Evolutionary conservation across 2,888 invertebrate genomes (phyloP).

Genomic region (Oxyscelio sp.): DNA sequence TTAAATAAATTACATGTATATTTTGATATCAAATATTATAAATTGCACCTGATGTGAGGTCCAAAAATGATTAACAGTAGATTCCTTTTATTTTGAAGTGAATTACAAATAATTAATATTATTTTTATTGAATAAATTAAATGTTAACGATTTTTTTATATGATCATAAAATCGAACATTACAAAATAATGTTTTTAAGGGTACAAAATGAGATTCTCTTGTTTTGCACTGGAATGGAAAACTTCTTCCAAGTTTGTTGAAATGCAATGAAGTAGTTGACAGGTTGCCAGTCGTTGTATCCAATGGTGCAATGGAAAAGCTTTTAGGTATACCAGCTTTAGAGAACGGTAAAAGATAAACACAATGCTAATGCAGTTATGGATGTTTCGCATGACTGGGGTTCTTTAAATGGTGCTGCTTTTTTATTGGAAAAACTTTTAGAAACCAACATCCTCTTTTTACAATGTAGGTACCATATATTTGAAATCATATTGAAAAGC

Average conservation of each 20-base stretch:
- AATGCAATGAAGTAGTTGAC: constrained; percentile 23
- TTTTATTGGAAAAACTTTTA: constrained; percentile 74
- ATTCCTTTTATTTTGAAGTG: too few relatives aligned
- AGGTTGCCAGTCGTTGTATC: constrained; percentile 31
- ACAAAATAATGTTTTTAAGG: neutral
- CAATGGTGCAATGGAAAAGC: constrained; percentile 5
- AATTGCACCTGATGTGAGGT: too few relatives aligned
- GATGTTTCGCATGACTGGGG: constrained; percentile 18
- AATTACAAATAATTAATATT: too few relatives aligned
- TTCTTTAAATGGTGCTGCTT: constrained; percentile 66
- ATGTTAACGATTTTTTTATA: too few relatives aligned
- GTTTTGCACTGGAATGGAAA: constrained; percentile 57
- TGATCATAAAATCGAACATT: too few relatives aligned
- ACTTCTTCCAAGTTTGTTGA: constrained; percentile 33
- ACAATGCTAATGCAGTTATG: constrained; percentile 38
- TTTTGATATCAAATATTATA: too few relatives aligned
- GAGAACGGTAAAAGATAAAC: constrained; percentile 33
- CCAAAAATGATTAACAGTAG: too few relatives aligned
- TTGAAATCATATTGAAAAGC: constrained; percentile 29
- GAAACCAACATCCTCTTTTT: constrained; percentile 44
- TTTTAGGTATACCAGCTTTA: constrained; percentile 43
- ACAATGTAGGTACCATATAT: constrained; percentile 61
- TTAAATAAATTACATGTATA: too few relatives aligned
- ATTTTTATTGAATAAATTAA: too few relatives aligned
- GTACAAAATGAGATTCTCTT: neutral